Evolutionary conservation across 2,888 invertebrate genomes (phyloP), one percentile per base, ranked within the genome.

Genomic region (Drosophila affinis): DNA sequence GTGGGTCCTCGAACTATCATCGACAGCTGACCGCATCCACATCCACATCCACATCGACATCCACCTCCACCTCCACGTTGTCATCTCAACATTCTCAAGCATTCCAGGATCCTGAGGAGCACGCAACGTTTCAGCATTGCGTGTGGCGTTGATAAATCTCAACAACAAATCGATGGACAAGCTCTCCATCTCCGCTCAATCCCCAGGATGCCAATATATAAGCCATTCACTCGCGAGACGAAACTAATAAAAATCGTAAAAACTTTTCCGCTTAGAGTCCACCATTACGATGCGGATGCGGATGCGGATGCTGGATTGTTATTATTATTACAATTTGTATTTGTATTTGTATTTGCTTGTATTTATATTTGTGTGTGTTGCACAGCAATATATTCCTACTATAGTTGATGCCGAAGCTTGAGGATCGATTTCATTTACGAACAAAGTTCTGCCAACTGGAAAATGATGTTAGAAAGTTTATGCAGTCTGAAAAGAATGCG

Each of bases 141-240:
- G 87, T 85, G 87, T 58, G 74, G 72, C 75, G 56, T 72, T 85
- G 75, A 87, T 87, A 81, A 81, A 87, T 81, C 82, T 87, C 49
- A 48, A 53, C 45, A 46, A 55, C 69, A 70, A 78, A 81, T 72
- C 84, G 78, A 80, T 34, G 32, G 32, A 9, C 56, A 57, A 47
- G 12, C 56, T 24, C 32, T 77, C 79, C 77, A 83, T 74, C 70
- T 71, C 64, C 69, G 75, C 69, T 70, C 65, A 74, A 81, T 79
- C 79, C 82, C 82, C 88, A 51, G 51, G 77, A 64, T 71, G 57
- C 69, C 75, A 62, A 71, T 60, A 79, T 70, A 71, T 52, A 61
- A n/a, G 47, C 54, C 55, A 44, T 39, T 45, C 56, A 39, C 51
- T 72, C 70, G 55, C 72, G 71, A 39, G 55, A 52, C 62, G 18